Percentiles rank a stretch among this genome's conserved stretches.
phyloP scores from a whole-genome alignment of 1,140 invertebrate species.

The Apis florea region DNA sequence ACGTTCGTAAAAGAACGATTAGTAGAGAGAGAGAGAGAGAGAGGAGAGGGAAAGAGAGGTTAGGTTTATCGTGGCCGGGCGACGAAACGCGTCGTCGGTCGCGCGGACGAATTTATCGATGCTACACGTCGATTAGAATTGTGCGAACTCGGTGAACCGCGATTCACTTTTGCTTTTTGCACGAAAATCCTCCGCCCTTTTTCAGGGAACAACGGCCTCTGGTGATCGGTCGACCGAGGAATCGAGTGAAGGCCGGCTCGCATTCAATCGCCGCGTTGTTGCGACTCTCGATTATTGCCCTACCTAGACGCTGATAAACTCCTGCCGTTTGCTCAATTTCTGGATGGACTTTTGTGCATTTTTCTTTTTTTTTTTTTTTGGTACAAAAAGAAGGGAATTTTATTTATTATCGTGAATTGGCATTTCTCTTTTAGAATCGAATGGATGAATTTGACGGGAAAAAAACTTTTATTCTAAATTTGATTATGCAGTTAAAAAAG shows the following conservation, averaged over 20 bases:
- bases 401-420: too few species aligned
- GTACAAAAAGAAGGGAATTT: too few species aligned
- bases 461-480: too few species aligned
- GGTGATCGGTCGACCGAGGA: conserved; percentile 32
- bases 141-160: conserved; percentile 41
- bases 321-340: neutral
- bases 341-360: neutral
- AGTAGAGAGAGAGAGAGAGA: neutral
- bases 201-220: conserved; percentile 31
- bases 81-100: conserved; percentile 26
- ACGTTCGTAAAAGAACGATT: too few species aligned
- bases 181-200: conserved; percentile 30
- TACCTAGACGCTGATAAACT: neutral
- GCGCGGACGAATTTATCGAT: conserved; percentile 66
- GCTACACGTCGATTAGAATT: conserved; percentile 60
- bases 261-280: neutral
- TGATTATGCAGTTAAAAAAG: too few species aligned
- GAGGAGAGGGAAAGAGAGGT: neutral
- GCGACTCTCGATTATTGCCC: neutral
- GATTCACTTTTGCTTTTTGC: conserved; percentile 59
- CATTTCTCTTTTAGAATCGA: too few species aligned
- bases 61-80: conserved; percentile 50
- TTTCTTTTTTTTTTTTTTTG: neutral
- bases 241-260: conserved; percentile 15
- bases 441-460: too few species aligned